phyloP scores from a whole-genome alignment of 2,113 vertebrate genomes.

The Bujurquina vittata region DNA sequence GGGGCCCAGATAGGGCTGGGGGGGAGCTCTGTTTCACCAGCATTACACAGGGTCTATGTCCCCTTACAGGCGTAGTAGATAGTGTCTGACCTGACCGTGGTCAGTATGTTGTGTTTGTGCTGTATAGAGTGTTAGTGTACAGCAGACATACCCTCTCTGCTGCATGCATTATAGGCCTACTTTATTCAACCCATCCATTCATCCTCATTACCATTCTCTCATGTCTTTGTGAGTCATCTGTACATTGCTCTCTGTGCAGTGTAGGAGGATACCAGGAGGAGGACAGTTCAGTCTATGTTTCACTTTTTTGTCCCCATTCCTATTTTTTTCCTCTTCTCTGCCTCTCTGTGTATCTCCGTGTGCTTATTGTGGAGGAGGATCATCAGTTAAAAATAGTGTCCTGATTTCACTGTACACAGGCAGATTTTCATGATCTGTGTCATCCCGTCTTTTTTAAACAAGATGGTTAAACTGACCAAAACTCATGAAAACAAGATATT shows the following conservation, averaged over 20 bases:
- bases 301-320: background rate
- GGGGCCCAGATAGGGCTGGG: background rate
- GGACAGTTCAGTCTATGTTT: background rate
- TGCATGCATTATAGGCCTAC: background rate
- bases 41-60: background rate
- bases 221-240: constrained; percentile 42
- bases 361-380: constrained; percentile 18
- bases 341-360: background rate
- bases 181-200: constrained; percentile 9
- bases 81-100: background rate
- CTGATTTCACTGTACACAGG: background rate
- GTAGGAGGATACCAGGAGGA: constrained; percentile 46
- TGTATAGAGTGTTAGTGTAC: background rate
- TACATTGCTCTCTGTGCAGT: background rate
- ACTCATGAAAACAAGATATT: background rate
- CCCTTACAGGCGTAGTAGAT: background rate
- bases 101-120: background rate
- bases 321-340: background rate
- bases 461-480: background rate
- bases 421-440: background rate
- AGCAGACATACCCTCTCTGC: background rate
- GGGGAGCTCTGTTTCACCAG: constrained; percentile 12
- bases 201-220: constrained; percentile 34
- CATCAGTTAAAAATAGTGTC: constrained; percentile 2
- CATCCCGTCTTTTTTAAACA: background rate